phyloP scores from a whole-genome alignment of 2,113 vertebrate species.

The Syngnathus floridae region DNA sequence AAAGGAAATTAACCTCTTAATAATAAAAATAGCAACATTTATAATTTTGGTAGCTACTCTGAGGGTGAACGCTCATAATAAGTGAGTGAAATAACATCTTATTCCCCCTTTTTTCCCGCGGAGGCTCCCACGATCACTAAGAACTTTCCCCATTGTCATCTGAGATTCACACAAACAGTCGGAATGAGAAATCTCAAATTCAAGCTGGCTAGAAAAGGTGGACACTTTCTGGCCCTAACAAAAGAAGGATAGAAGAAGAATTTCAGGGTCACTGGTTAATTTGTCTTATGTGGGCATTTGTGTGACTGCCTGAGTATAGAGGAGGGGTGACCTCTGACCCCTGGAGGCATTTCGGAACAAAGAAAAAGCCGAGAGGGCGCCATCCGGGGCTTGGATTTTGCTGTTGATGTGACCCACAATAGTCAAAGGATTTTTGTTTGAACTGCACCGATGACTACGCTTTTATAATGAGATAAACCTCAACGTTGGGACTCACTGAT shows the following conservation, averaged over 20 bases:
- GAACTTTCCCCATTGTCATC: conserved; percentile 29
- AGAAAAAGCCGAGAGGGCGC: conserved; percentile 44
- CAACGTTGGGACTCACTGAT: conserved; percentile 82
- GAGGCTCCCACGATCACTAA: not conserved
- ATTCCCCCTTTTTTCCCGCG: not conserved
- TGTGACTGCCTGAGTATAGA: conserved; percentile 53
- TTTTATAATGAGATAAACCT: not conserved
- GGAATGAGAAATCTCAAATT: conserved; percentile 38
- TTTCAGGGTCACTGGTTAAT: conserved; percentile 68
- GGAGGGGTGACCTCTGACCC: conserved; percentile 64
- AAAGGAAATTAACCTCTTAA: not conserved
- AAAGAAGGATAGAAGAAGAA: conserved; percentile 51
- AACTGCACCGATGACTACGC: not conserved
- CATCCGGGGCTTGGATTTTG: conserved; percentile 48
- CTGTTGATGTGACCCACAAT: conserved; percentile 42
- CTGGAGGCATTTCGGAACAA: conserved; percentile 46
- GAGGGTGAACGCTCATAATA: too few species aligned
- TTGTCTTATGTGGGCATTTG: conserved; percentile 59
- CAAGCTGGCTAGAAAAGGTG: conserved; percentile 53
- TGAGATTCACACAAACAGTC: conserved; percentile 31
- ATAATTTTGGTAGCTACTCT: too few species aligned
- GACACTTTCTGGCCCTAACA: conserved; percentile 42
- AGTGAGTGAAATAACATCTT: too few species aligned
- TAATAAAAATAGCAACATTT: too few species aligned
- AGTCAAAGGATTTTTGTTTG: not conserved